A percentile compares a stretch with the other conserved stretches of the same genome.
Evolutionary conservation across 1,140 invertebrate species (phyloP).

Genomic region (Penaeus chinensis): DNA sequence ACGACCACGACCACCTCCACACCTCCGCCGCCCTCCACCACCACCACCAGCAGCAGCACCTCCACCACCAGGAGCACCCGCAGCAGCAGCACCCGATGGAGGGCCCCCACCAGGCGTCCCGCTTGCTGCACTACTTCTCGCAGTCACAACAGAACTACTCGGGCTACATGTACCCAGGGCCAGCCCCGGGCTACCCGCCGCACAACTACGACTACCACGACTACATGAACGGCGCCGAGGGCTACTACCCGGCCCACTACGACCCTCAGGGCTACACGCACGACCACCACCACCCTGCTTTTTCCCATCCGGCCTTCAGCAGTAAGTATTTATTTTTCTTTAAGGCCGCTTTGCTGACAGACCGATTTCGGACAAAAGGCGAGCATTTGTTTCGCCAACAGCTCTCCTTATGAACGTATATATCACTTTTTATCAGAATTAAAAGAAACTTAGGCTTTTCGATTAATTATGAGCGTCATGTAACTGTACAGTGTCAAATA

Average conservation of each 20-base stretch:
- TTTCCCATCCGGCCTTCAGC: conserved; percentile 50
- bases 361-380: too few relatives aligned
- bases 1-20: conserved; percentile 62
- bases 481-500: background rate
- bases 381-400: too few relatives aligned
- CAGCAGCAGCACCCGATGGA: conserved; percentile 38
- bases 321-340: conserved; percentile 28
- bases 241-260: conserved; percentile 46
- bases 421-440: too few relatives aligned
- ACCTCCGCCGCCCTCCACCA: conserved; percentile 30
- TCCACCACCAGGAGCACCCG: conserved; percentile 28
- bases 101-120: conserved; percentile 22
- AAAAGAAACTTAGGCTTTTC: too few relatives aligned
- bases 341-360: too few relatives aligned
- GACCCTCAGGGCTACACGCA: conserved; percentile 52
- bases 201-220: conserved; percentile 49
- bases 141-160: conserved; percentile 45
- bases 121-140: conserved; percentile 43
- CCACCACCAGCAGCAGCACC: conserved; percentile 45
- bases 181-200: conserved; percentile 27
- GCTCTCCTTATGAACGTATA: too few relatives aligned
- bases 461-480: too few relatives aligned
- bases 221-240: conserved; percentile 44
- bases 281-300: conserved; percentile 43
- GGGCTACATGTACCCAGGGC: conserved; percentile 30